phyloP scores from a whole-genome alignment of 2,113 vertebrate genomes.

The Tetrax tetrax region DNA sequence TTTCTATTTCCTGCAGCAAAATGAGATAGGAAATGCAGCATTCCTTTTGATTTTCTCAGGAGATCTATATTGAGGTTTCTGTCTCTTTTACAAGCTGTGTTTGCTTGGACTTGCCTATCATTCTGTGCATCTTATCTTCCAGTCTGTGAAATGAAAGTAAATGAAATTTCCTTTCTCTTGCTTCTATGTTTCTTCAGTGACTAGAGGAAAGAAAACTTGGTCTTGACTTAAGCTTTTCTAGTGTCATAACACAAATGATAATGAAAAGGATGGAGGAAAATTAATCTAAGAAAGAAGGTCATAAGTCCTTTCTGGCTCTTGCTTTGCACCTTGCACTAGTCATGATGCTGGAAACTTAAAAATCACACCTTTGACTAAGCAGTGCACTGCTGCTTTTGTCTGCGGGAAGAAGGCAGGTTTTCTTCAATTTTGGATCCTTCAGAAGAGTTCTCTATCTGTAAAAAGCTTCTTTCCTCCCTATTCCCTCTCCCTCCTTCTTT shows the following conservation, averaged over 20 bases:
- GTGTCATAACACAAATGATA: not conserved
- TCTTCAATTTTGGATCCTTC: not conserved
- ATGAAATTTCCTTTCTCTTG: not conserved
- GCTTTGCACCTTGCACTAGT: not conserved
- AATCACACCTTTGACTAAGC: not conserved
- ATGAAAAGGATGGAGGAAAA: not conserved
- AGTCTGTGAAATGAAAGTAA: not conserved
- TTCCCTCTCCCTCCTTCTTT: not conserved
- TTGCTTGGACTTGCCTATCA: not conserved
- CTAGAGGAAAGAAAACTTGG: not conserved
- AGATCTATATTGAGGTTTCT: not conserved
- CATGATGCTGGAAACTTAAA: not conserved
- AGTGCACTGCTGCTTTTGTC: not conserved
- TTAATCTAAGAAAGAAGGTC: not conserved
- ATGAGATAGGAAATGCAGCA: not conserved
- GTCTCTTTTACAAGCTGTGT: not conserved
- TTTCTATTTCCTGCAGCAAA: not conserved
- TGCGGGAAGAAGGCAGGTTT: not conserved
- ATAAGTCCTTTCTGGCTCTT: not conserved
- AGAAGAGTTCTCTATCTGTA: not conserved
- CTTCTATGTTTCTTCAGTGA: not conserved
- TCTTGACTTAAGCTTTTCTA: not conserved
- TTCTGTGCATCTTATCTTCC: not conserved
- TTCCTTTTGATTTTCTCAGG: not conserved
- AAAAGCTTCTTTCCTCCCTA: not conserved